phyloP scores from a whole-genome alignment of 2,888 invertebrate genomes.

The Holacanthella duospinosa region DNA sequence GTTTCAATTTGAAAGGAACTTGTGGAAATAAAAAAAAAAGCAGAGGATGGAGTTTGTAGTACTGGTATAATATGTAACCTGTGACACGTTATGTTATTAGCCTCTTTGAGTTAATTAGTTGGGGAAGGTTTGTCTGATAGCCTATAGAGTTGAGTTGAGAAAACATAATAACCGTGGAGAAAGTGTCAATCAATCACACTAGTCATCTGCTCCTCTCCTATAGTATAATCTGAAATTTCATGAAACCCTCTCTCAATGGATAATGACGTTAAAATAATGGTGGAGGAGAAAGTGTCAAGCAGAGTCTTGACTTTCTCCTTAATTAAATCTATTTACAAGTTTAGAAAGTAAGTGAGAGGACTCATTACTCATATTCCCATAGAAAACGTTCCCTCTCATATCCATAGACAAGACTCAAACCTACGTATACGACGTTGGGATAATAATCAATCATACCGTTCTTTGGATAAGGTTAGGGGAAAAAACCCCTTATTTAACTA shows the following conservation, averaged over 20 bases:
- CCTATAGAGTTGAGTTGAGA: no score
- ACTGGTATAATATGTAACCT: no score
- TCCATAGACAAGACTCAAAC: no score
- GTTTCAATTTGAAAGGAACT: no score
- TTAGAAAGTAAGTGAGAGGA: background rate
- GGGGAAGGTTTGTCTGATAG: no score
- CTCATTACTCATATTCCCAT: background rate
- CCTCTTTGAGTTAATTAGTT: no score
- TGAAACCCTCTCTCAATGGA: background rate
- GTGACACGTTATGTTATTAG: no score
- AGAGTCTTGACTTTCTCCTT: background rate
- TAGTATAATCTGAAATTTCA: background rate
- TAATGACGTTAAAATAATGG: background rate
- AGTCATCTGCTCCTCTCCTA: background rate
- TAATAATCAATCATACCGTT: background rate
- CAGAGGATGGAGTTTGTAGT: no score
- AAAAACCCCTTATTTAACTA: background rate
- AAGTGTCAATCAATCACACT: conserved; percentile 1
- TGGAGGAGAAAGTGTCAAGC: background rate
- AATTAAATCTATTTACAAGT: background rate
- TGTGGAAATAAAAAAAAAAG: no score
- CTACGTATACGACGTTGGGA: no score
- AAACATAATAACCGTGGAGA: no score
- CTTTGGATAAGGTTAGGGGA: background rate
- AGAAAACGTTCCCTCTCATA: no score